Percentiles rank a stretch among this genome's conserved stretches.
Conservation (phyloP, 2,797 vertebrate species). For the Megalops cyprinoides region DNA sequence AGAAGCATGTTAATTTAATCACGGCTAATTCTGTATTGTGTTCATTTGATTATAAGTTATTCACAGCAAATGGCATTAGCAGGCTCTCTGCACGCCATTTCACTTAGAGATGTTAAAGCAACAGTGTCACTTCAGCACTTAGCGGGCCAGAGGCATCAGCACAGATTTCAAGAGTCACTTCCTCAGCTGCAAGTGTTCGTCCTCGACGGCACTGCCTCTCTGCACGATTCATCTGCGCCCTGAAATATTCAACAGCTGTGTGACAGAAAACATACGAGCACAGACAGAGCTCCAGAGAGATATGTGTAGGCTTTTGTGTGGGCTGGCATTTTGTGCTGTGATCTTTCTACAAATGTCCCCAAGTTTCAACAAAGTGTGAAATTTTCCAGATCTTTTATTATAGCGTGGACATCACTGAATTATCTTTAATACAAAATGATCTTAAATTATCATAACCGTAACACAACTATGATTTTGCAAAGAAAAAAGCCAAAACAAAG, state of each 20-base stretch:
- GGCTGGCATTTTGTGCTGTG: not conserved
- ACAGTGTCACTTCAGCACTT: not conserved
- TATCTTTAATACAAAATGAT: too few species aligned
- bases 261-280: not conserved
- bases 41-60: constrained; percentile 1
- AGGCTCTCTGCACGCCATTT: constrained; percentile 3
- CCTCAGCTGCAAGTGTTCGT: not conserved
- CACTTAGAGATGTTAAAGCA: constrained; percentile 4
- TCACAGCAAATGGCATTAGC: not conserved
- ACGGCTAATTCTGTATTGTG: not conserved
- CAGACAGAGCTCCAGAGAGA: not conserved
- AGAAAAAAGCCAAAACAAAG: too few species aligned
- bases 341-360: not conserved
- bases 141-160: not conserved
- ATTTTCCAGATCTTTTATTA: not conserved
- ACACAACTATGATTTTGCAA: too few species aligned
- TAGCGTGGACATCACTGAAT: too few species aligned
- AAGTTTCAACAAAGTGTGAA: not conserved
- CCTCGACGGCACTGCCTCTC: not conserved
- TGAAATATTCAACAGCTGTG: not conserved
- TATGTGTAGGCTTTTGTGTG: not conserved
- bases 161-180: not conserved
- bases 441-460: too few species aligned
- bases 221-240: not conserved
- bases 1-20: constrained; percentile 19